Base-by-base conservation (phyloP, 2,888 invertebrate species). In the Ophonus ardosiacus region DNA sequence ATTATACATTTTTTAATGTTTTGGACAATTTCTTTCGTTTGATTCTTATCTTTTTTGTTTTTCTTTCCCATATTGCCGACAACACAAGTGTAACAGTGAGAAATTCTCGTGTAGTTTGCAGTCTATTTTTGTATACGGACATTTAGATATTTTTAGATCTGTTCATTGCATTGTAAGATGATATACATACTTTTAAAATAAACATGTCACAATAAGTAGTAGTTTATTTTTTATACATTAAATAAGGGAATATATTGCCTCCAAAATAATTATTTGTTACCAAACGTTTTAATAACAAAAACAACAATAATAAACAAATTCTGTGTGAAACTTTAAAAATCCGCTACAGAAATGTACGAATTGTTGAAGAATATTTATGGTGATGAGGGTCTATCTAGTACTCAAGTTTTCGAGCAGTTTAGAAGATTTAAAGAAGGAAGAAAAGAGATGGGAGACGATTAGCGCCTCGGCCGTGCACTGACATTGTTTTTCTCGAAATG, bases 91-190 rank as follows among this genome's bases (percentile, higher is more conserved):
- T 6, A 18, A 21, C 24, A 10, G 63, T 24, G 31, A 18, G 4
- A 43, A 15, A 56, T 18, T 13, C 17, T 6, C 7, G 5, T 24
- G 21, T 24, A 3, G 24, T 18, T 7, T 21, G 63, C 24, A 4
- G 1, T 63, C 78, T 84, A 78, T 78, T 84, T 84, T 78, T 63
- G 43, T 31, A 80, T 17, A 4, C n/a, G 21, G 61, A 74, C 59
- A 79, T 59, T 59, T 31, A 57, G n/a, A 59, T 80, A 80, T 80
- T 80, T 80, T 80, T 80, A 80, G 15, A 10, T 18, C 1, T 5
- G 10, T 15, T 15, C 31, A 40, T 8, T 15, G 18, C 68, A 68
- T 18, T 13, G 71, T 43, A 43, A 74, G 15, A 3, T 31, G 40
- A 68, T 68, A 68, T 21, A 4, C 1, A 6, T 15, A 15, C 17